Percentiles rank a stretch among this genome's conserved stretches.
Evolutionary conservation across 2,888 invertebrate species (phyloP).

Genomic region (Polyommatus icarus): DNA sequence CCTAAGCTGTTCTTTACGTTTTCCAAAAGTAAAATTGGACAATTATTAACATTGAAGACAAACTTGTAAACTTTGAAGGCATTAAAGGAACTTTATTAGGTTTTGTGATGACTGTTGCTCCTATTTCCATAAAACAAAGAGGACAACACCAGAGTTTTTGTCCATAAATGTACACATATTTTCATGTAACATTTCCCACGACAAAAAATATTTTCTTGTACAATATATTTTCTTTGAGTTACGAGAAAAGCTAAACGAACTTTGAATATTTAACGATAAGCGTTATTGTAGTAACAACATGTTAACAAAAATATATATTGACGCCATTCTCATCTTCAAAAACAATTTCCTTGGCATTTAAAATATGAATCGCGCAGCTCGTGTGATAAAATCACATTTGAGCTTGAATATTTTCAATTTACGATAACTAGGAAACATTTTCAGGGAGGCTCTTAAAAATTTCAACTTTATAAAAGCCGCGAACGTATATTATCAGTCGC

Average conservation of each 20-base stretch:
- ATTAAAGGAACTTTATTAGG: neutral
- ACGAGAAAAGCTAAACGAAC: neutral
- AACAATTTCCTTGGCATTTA: slow-evolving; percentile 16
- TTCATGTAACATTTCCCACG: too few relatives aligned
- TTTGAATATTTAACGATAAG: neutral
- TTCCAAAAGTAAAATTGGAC: too few relatives aligned
- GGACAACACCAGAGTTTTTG: neutral
- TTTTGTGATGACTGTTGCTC: neutral
- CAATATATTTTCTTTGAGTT: neutral
- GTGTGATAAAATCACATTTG: slow-evolving; percentile 8
- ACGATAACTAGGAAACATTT: neutral
- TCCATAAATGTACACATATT: too few relatives aligned
- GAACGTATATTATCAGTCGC: neutral
- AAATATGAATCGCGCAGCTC: slow-evolving; percentile 3
- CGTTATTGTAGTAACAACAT: neutral
- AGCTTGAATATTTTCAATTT: neutral
- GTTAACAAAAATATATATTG: neutral
- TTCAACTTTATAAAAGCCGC: neutral
- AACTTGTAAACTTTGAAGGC: neutral
- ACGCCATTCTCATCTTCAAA: neutral
- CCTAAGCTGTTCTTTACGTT: neutral
- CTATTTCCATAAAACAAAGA: neutral
- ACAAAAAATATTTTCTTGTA: too few relatives aligned
- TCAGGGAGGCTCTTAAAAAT: neutral
- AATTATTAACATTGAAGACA: neutral